Evolutionary conservation across 2,888 invertebrate genomes (phyloP).

Genomic region (Lycocerus yunnanus): DNA sequence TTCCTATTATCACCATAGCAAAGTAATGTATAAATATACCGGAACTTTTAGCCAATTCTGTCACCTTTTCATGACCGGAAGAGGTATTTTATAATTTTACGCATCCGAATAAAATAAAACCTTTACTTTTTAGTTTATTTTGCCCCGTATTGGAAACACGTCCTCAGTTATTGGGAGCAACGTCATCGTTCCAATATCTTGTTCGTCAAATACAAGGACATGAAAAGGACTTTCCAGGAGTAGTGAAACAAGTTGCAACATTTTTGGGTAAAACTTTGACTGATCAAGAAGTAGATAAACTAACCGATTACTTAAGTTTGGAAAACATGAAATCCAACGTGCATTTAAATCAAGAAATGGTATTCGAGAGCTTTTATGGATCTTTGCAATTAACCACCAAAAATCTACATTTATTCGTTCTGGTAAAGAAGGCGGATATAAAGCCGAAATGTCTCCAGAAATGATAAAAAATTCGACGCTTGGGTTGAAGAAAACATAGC

Average conservation of each 20-base stretch:
- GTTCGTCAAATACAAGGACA: conserved; percentile 76
- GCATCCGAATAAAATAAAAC: not conserved
- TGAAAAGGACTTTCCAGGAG: conserved; percentile 56
- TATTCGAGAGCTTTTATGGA: not conserved
- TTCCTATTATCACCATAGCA: conserved; percentile 85
- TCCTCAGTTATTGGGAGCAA: conserved; percentile 71
- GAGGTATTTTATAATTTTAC: conserved; percentile 52
- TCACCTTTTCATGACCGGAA: conserved; percentile 70
- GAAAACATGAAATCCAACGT: conserved; percentile 62
- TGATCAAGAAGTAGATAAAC: conserved; percentile 64
- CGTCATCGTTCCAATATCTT: conserved; percentile 67
- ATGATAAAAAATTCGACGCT: not conserved
- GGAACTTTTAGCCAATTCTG: conserved; percentile 74
- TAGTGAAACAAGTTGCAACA: conserved; percentile 28
- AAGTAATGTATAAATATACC: conserved; percentile 61
- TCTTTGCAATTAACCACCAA: conserved; percentile 38
- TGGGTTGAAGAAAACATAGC: not conserved
- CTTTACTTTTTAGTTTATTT: conserved; percentile 59
- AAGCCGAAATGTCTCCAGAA: conserved; percentile 1
- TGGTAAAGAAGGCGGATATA: conserved; percentile 4
- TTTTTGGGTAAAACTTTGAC: conserved; percentile 46
- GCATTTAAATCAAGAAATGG: conserved; percentile 59
- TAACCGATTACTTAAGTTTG: conserved; percentile 47
- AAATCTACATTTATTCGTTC: not conserved
- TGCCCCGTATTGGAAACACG: conserved; percentile 74